These are phyloP conservation scores for Philereme transversata DNA, from an alignment of 2,888 invertebrate species.

Conservation along the genomic window DNA sequence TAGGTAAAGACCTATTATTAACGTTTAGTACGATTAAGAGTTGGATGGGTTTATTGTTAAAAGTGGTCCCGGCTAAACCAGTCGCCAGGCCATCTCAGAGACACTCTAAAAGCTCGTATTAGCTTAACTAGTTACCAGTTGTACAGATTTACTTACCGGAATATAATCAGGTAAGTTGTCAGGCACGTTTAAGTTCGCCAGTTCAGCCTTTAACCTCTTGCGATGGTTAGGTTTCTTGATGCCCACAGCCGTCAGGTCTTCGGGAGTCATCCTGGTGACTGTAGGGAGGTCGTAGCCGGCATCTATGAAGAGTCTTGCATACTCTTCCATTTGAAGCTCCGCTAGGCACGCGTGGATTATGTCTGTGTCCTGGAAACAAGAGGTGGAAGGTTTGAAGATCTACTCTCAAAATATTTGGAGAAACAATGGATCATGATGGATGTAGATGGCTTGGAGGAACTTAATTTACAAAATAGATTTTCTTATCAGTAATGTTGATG, in stretches of 20 bases:
- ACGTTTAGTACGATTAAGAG: no score
- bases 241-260: slow-evolving; percentile 94
- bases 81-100: no score
- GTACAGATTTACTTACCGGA: slow-evolving; percentile 85
- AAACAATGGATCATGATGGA: not conserved
- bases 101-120: no score
- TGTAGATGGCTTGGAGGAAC: no score
- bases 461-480: no score
- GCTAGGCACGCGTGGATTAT: slow-evolving; percentile 97
- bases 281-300: slow-evolving; percentile 99
- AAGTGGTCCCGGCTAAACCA: no score
- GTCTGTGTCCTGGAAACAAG: slow-evolving; percentile 90
- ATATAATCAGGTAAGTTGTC: slow-evolving; percentile 98
- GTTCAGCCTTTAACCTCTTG: slow-evolving; percentile 97
- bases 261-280: slow-evolving; percentile 99
- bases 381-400: slow-evolving; percentile 18
- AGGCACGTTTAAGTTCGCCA: slow-evolving; percentile 95
- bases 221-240: slow-evolving; percentile 99
- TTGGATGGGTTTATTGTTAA: no score
- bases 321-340: slow-evolving; percentile 97
- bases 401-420: not conserved
- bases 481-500: no score
- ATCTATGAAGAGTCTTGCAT: slow-evolving; percentile 95
- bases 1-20: no score
- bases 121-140: no score